Percentiles rank a stretch among this genome's conserved stretches.
These are phyloP conservation scores for Halcyon smyrnensis DNA, from an alignment of 2,797 vertebrate genomes.

Conservation along the genomic window DNA sequence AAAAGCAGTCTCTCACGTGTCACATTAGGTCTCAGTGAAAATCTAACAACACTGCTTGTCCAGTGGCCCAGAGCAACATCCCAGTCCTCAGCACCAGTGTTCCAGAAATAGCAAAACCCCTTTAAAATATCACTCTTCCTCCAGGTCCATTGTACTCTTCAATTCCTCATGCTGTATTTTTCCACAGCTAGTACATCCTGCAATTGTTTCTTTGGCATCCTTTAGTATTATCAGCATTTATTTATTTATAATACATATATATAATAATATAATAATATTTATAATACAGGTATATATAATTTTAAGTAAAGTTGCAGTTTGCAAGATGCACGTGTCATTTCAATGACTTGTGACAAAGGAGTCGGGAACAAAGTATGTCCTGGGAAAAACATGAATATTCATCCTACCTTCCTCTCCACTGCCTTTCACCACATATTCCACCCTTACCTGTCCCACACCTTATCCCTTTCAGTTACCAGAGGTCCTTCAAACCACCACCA, in stretches of 20 bases:
- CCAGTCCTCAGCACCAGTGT: neutral
- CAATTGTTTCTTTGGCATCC: neutral
- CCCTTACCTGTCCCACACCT: neutral
- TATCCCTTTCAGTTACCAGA: neutral
- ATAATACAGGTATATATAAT: neutral
- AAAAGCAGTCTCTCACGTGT: neutral
- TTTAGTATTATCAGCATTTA: neutral
- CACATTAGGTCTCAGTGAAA: neutral
- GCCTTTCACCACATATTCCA: too few species aligned
- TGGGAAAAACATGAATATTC: neutral
- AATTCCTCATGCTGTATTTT: neutral
- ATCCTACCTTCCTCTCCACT: neutral
- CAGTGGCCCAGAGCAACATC: neutral
- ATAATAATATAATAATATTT: too few species aligned
- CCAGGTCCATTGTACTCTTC: neutral
- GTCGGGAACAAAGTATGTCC: neutral
- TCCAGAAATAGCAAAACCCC: neutral
- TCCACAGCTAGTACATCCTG: neutral
- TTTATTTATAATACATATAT: too few species aligned
- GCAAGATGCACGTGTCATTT: neutral
- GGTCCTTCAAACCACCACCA: neutral
- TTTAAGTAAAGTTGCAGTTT: neutral
- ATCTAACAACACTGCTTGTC: neutral
- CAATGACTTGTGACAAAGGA: neutral
- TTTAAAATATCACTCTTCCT: neutral